Conservation (phyloP, 37 sponge, comb jelly and placozoan genomes). For the Dysidea cf. avara region DNA sequence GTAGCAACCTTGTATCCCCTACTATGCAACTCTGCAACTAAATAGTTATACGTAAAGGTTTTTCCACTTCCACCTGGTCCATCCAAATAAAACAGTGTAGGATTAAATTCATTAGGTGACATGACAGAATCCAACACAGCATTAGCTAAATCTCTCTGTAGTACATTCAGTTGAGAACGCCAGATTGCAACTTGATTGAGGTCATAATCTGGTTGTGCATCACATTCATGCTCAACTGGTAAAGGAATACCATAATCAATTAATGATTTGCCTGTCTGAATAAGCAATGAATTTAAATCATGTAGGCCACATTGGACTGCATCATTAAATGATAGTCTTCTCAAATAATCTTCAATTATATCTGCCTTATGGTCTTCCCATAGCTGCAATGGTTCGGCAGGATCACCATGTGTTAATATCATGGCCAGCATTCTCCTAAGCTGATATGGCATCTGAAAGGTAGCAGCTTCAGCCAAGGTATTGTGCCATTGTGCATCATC, state of each 20-base stretch:
- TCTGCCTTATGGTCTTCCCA: not conserved
- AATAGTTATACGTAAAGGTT: too few relatives aligned
- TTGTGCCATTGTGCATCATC: conserved; percentile 9
- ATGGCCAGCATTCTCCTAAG: not conserved
- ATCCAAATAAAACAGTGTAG: too few relatives aligned
- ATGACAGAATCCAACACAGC: not conserved
- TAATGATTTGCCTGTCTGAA: not conserved
- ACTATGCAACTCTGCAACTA: too few relatives aligned
- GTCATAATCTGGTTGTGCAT: not conserved
- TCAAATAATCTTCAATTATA: not conserved
- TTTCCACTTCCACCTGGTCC: too few relatives aligned
- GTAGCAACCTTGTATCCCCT: too few relatives aligned
- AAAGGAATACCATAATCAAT: not conserved
- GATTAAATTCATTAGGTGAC: too few relatives aligned
- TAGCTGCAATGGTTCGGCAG: not conserved
- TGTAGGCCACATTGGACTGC: not conserved
- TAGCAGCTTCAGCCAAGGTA: not conserved
- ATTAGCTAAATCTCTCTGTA: not conserved
- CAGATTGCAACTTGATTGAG: not conserved
- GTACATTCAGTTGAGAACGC: not conserved
- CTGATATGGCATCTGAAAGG: not conserved
- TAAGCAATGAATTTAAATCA: not conserved
- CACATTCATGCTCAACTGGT: not conserved
- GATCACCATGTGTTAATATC: not conserved
- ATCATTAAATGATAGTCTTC: not conserved